Conservation (phyloP, 1,140 invertebrate species). For the Drosophila ogumai region DNA sequence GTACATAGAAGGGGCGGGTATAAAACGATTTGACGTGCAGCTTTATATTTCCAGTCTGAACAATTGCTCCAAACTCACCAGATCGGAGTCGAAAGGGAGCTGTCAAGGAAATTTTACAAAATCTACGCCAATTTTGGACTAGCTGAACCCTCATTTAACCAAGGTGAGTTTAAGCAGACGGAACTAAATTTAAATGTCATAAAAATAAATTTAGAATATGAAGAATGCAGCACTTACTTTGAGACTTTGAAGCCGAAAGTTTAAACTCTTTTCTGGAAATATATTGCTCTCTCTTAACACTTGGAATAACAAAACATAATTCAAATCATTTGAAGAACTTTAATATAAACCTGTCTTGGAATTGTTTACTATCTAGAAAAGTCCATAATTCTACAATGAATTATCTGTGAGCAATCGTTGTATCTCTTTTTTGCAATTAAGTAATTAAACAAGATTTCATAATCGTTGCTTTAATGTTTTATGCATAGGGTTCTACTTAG, state of each 20-base stretch:
- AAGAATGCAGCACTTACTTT: not conserved
- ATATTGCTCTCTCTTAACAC: not conserved
- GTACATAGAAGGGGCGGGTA: conserved; percentile 48
- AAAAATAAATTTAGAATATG: not conserved
- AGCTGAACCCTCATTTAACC: conserved; percentile 15
- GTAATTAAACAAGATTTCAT: not conserved
- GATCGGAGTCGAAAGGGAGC: conserved; percentile 25
- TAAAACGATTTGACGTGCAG: conserved; percentile 67
- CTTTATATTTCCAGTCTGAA: conserved; percentile 71
- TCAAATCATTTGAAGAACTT: not conserved
- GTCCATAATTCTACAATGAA: too few species aligned
- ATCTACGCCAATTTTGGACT: conserved; percentile 33
- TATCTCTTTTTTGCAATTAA: not conserved
- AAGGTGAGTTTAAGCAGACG: conserved; percentile 48
- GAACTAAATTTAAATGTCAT: not conserved
- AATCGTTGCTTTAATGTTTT: not conserved
- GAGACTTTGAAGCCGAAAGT: not conserved
- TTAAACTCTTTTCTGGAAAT: not conserved
- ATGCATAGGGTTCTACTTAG: too few species aligned
- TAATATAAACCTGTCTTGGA: not conserved
- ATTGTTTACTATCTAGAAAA: too few species aligned
- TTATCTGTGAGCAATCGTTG: not conserved
- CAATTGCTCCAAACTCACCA: conserved; percentile 40
- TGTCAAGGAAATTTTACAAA: conserved; percentile 12
- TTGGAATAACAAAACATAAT: not conserved